phyloP scores from a whole-genome alignment of 2,888 invertebrate genomes.

The Serripes groenlandicus region DNA sequence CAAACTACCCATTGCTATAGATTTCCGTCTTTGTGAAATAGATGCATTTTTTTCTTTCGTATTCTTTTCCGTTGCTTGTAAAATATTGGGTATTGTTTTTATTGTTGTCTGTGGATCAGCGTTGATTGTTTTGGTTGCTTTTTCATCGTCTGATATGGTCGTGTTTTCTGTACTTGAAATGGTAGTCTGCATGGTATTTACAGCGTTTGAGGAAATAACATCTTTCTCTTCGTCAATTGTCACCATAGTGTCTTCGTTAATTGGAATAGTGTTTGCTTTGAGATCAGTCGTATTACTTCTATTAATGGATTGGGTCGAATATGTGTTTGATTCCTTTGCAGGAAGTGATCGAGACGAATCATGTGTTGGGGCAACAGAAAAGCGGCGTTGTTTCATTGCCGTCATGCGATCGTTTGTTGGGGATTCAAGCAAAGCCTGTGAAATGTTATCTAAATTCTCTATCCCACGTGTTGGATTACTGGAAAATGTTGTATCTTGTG shows the following conservation, averaged over 20 bases:
- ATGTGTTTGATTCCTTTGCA: too few relatives aligned
- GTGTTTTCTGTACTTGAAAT: too few relatives aligned
- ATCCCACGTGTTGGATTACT: not conserved
- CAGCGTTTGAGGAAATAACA: too few relatives aligned
- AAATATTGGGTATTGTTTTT: not conserved
- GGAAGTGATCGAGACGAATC: too few relatives aligned
- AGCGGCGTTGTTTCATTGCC: not conserved
- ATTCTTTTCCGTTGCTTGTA: not conserved
- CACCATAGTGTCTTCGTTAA: not conserved
- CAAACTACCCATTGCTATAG: not conserved
- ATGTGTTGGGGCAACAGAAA: not conserved
- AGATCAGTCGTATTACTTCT: not conserved
- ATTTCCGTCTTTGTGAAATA: not conserved
- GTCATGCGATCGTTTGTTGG: not conserved
- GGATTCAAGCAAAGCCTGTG: not conserved
- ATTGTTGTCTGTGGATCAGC: too few relatives aligned
- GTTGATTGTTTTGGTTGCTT: too few relatives aligned
- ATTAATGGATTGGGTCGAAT: not conserved
- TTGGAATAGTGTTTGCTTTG: not conserved
- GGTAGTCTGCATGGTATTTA: too few relatives aligned
- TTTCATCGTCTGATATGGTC: too few relatives aligned
- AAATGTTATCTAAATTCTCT: not conserved
- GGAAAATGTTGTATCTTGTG: not conserved
- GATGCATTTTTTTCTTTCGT: not conserved
- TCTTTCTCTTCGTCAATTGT: not conserved